phyloP scores from a whole-genome alignment of 1,140 invertebrate species.

The Neodiprion fabricii region DNA sequence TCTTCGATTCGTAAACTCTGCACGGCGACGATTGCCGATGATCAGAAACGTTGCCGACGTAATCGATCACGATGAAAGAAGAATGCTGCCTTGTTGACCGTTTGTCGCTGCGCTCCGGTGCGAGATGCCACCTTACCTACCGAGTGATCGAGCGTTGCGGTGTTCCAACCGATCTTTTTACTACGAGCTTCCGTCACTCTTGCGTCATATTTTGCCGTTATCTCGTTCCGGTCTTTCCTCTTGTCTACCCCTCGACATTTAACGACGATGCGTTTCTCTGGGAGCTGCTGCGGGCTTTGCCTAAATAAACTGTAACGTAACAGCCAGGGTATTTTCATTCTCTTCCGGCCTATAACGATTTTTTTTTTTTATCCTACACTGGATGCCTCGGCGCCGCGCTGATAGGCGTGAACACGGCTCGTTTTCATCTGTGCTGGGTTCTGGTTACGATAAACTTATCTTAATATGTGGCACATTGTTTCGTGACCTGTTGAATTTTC shows the following conservation, averaged over 20 bases:
- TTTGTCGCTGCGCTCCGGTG: neutral
- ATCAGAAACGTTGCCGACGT: neutral
- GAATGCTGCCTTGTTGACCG: neutral
- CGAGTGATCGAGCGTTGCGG: neutral
- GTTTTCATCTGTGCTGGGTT: too few relatives aligned
- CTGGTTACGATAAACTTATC: too few relatives aligned
- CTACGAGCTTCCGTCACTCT: neutral
- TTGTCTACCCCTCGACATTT: neutral
- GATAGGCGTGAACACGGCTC: too few relatives aligned
- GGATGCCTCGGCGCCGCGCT: too few relatives aligned
- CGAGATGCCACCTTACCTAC: neutral
- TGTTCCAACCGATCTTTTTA: too few relatives aligned
- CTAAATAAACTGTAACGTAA: neutral
- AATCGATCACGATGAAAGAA: neutral
- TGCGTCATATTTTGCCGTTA: slow-evolving; percentile 1
- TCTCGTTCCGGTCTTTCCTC: neutral
- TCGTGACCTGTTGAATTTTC: too few relatives aligned
- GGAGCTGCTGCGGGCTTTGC: neutral
- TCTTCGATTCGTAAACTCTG: too few relatives aligned
- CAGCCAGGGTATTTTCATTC: too few relatives aligned
- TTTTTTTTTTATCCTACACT: too few relatives aligned
- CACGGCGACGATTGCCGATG: too few relatives aligned
- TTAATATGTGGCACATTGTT: too few relatives aligned
- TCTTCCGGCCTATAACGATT: too few relatives aligned
- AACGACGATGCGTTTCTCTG: neutral